These are phyloP conservation scores for Belonocnema kinseyi DNA, from an alignment of 1,140 invertebrate genomes.

Conservation along the genomic window DNA sequence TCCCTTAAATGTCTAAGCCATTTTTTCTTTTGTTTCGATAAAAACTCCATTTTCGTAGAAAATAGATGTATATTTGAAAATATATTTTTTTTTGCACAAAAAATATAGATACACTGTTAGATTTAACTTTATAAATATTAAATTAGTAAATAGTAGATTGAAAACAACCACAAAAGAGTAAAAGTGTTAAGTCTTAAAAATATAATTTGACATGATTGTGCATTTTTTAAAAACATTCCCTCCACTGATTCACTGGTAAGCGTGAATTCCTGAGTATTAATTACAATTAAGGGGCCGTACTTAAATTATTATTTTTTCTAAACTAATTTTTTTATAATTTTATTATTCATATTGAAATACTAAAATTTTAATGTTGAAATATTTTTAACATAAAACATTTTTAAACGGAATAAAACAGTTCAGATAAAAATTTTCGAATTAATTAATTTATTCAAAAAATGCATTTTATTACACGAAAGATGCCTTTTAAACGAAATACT, in stretches of 20 bases:
- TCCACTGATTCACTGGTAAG: not conserved
- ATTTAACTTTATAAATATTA: not conserved
- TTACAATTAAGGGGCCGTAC: not conserved
- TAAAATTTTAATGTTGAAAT: too few relatives aligned
- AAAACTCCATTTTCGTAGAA: not conserved
- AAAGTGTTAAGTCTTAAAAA: not conserved
- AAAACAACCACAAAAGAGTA: not conserved
- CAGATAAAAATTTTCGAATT: too few relatives aligned
- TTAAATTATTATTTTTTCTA: too few relatives aligned
- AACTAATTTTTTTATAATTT: too few relatives aligned
- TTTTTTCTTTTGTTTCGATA: conserved; percentile 10
- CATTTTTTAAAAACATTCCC: not conserved
- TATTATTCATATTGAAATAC: too few relatives aligned
- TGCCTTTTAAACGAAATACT: too few relatives aligned
- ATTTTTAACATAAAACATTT: too few relatives aligned
- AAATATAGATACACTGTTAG: not conserved
- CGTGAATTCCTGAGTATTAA: conserved; percentile 27
- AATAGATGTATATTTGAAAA: conserved; percentile 25
- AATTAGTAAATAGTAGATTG: not conserved
- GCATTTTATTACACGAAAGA: too few relatives aligned
- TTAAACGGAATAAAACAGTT: too few relatives aligned
- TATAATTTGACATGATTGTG: not conserved
- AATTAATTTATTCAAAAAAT: too few relatives aligned
- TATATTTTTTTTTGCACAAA: not conserved
- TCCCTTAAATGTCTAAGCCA: not conserved